phyloP scores from a whole-genome alignment of 1,140 invertebrate species.

The Phortica variegata region DNA sequence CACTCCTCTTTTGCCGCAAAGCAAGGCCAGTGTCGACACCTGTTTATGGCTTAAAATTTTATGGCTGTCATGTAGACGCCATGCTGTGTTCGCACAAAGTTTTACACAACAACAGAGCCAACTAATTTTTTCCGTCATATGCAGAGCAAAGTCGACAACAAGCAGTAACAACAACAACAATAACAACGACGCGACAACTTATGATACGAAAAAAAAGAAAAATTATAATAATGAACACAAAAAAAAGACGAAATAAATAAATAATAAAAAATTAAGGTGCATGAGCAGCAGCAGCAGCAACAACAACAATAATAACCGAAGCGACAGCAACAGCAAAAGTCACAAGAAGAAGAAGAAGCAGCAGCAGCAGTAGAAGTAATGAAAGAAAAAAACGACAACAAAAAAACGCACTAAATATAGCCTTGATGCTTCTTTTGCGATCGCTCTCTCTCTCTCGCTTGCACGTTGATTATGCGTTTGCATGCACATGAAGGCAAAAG shows the following conservation, averaged over 20 bases:
- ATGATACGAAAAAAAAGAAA: background rate
- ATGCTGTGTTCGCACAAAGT: background rate
- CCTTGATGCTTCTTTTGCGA: constrained; percentile 24
- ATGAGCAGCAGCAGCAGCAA: constrained; percentile 39
- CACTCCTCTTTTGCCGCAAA: constrained; percentile 21
- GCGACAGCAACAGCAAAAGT: no score
- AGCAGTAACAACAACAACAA: constrained; percentile 8
- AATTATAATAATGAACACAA: constrained; percentile 13
- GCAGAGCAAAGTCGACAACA: constrained; percentile 33
- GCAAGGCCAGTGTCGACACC: constrained; percentile 33
- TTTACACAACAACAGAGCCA: constrained; percentile 43
- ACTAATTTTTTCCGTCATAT: constrained; percentile 54
- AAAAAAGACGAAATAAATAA: constrained; percentile 11
- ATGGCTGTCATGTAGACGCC: constrained; percentile 35
- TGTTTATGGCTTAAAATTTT: constrained; percentile 53
- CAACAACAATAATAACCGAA: no score
- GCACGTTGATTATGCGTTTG: constrained; percentile 52
- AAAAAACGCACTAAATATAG: no score
- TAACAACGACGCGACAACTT: background rate
- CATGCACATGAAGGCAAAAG: constrained; percentile 50
- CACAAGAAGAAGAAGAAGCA: constrained; percentile 8
- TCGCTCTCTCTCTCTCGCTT: constrained; percentile 8
- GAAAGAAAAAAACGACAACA: no score
- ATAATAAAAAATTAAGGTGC: constrained; percentile 13
- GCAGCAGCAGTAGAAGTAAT: constrained; percentile 46